A percentile compares a stretch with the other conserved stretches of the same genome.
These are phyloP conservation scores for Lasioglossum malachurum DNA, from an alignment of 2,888 invertebrate species.

Conservation along the genomic window DNA sequence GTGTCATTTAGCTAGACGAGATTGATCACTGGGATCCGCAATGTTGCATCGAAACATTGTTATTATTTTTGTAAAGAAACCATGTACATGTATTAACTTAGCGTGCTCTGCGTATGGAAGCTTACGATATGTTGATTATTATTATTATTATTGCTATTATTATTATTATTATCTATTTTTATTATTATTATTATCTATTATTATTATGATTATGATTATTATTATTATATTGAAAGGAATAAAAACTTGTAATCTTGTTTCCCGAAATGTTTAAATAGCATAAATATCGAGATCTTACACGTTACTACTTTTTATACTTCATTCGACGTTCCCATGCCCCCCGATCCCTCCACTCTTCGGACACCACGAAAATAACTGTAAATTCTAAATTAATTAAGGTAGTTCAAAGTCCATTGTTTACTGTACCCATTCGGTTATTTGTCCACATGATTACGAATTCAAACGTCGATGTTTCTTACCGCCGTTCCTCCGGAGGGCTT, in stretches of 20 bases:
- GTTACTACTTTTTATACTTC: constrained; percentile 52
- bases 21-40: constrained; percentile 76
- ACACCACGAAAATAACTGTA: neutral
- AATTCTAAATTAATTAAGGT: neutral
- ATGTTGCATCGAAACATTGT: constrained; percentile 81
- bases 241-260: constrained; percentile 82
- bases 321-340: constrained; percentile 42
- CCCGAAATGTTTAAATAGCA: constrained; percentile 79
- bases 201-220: constrained; percentile 60
- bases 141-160: constrained; percentile 81
- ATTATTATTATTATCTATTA: constrained; percentile 74
- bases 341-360: neutral
- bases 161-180: constrained; percentile 82
- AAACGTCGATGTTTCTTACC: neutral
- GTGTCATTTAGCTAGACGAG: constrained; percentile 70
- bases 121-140: constrained; percentile 83
- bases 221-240: constrained; percentile 75
- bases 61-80: constrained; percentile 83
- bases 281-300: constrained; percentile 75
- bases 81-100: constrained; percentile 81
- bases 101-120: constrained; percentile 82
- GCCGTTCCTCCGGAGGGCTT: neutral
- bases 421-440: neutral
- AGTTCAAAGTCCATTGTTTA: neutral
- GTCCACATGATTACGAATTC: neutral